A percentile compares a stretch with the other conserved stretches of the same genome.
These are phyloP conservation scores for Propithecus coquereli DNA, from an alignment of 2,113 vertebrate species.

Conservation along the genomic window DNA sequence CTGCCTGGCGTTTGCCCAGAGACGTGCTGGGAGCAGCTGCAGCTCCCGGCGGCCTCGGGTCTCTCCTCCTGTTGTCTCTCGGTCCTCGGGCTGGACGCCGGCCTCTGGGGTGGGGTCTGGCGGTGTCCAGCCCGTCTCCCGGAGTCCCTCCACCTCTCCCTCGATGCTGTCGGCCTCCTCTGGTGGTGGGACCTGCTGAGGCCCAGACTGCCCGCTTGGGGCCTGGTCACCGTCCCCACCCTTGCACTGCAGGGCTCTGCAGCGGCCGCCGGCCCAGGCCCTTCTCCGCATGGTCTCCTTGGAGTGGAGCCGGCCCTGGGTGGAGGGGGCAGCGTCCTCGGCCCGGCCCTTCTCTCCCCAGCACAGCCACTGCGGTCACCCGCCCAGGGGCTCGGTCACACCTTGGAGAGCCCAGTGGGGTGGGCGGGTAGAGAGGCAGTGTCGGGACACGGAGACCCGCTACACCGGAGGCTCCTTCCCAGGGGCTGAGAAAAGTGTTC, in stretches of 20 bases:
- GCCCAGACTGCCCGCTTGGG: rapidly evolving
- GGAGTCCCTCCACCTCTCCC: rapidly evolving
- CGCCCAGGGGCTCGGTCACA: background rate
- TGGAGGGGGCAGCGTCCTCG: background rate
- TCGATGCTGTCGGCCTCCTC: rapidly evolving
- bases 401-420: rapidly evolving
- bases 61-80: background rate
- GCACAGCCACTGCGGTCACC: too few species aligned
- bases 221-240: background rate
- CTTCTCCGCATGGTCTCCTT: rapidly evolving
- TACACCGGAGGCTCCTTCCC: rapidly evolving
- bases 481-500: background rate
- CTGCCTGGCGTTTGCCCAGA: too few species aligned
- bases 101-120: background rate
- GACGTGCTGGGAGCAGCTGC: background rate
- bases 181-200: background rate
- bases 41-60: background rate
- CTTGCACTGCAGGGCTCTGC: too few species aligned
- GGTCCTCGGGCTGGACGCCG: background rate
- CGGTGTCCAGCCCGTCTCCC: rapidly evolving
- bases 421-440: too few species aligned
- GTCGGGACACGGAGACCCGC: rapidly evolving
- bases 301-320: too few species aligned
- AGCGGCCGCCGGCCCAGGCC: rapidly evolving
- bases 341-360: too few species aligned